These are phyloP conservation scores for Protophormia terraenovae DNA, from an alignment of 2,888 invertebrate species.

Conservation along the genomic window DNA sequence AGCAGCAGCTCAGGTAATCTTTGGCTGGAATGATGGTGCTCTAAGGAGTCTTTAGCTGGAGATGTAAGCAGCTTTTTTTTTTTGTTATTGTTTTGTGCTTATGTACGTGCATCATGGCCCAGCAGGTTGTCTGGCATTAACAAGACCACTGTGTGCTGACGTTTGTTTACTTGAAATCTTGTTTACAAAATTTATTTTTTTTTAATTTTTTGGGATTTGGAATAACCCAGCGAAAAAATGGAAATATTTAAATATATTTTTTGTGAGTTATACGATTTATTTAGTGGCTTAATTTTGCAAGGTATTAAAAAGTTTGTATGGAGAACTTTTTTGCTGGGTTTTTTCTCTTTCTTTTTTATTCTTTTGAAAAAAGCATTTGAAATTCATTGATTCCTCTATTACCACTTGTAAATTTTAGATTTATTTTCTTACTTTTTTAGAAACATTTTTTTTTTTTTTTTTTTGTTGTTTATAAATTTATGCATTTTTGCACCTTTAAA, in stretches of 20 bases:
- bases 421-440: background rate
- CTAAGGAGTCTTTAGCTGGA: background rate
- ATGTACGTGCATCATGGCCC: background rate
- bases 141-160: conserved; percentile 8
- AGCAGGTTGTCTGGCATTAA: conserved; percentile 42
- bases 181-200: background rate
- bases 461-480: conserved; percentile 40
- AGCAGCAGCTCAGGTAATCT: conserved; percentile 9
- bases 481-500: conserved; percentile 38
- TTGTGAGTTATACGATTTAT: too few species aligned
- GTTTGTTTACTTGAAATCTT: conserved; percentile 28
- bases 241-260: too few species aligned
- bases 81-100: background rate
- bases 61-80: background rate
- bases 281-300: too few species aligned
- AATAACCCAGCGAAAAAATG: too few species aligned
- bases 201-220: too few species aligned
- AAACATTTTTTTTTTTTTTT: conserved; percentile 24
- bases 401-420: conserved; percentile 18
- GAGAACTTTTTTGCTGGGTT: background rate
- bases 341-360: conserved; percentile 2
- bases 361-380: conserved; percentile 1
- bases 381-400: conserved; percentile 37
- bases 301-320: too few species aligned
- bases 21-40: background rate